These are phyloP conservation scores for Tetraneura akinire DNA, from an alignment of 1,140 invertebrate genomes.

Conservation along the genomic window DNA sequence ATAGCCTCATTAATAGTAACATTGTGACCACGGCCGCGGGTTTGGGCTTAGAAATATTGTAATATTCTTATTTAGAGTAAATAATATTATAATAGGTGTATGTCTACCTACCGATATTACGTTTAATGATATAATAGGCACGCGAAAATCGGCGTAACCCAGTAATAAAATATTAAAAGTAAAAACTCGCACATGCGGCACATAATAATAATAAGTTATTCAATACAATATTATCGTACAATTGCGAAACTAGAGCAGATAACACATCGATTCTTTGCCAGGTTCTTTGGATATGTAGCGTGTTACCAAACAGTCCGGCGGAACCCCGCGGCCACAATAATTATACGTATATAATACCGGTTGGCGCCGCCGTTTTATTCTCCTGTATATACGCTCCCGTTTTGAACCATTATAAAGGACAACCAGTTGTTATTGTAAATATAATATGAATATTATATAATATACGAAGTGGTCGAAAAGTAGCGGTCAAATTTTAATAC, in stretches of 20 bases:
- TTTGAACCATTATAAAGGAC: background rate
- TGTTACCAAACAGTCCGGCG: constrained; percentile 14
- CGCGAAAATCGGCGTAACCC: constrained; percentile 8
- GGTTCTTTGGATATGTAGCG: too few species aligned
- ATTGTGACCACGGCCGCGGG: too few species aligned
- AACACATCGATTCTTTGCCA: constrained; percentile 18
- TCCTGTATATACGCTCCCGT: background rate
- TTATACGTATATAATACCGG: constrained; percentile 5
- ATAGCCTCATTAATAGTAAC: too few species aligned
- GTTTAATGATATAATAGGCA: too few species aligned
- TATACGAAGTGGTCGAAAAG: background rate
- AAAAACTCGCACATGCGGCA: background rate
- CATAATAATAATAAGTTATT: background rate
- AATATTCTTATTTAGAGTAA: too few species aligned
- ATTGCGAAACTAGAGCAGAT: constrained; percentile 45
- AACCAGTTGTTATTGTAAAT: background rate
- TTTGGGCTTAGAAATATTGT: too few species aligned
- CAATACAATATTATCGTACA: background rate
- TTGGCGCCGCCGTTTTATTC: background rate
- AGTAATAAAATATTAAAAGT: constrained; percentile 9
- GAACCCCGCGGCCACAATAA: constrained; percentile 15
- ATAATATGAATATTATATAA: too few species aligned
- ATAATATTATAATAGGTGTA: too few species aligned
- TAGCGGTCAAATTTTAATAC: too few species aligned
- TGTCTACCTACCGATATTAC: too few species aligned